These are phyloP conservation scores for Setipinna tenuifilis DNA, from an alignment of 2,797 vertebrate genomes.

Conservation along the genomic window DNA sequence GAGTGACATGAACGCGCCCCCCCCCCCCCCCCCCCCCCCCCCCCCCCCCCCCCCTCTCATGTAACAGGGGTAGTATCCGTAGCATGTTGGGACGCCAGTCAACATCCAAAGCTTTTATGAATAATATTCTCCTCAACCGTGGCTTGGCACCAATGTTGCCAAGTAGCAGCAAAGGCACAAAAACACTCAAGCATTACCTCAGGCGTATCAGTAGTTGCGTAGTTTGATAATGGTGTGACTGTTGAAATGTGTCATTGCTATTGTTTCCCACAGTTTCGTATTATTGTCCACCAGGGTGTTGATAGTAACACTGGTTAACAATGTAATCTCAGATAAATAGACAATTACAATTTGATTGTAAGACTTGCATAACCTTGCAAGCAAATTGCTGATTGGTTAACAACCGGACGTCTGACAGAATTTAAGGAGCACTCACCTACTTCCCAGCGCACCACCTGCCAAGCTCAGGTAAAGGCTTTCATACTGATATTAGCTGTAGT, in stretches of 20 bases:
- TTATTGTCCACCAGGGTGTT: neutral
- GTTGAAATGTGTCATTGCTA: neutral
- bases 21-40: too few relatives aligned
- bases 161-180: neutral
- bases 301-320: neutral
- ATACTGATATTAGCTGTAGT: neutral
- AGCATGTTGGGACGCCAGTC: neutral
- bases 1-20: too few relatives aligned
- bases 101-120: neutral
- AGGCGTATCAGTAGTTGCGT: neutral
- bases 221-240: neutral
- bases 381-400: constrained; percentile 13
- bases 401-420: neutral
- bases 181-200: neutral
- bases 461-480: neutral
- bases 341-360: neutral
- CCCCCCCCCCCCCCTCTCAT: neutral
- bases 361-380: neutral
- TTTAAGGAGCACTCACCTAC: neutral
- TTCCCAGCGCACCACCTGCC: neutral
- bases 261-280: neutral
- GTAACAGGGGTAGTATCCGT: neutral
- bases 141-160: neutral
- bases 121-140: neutral
- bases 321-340: constrained; percentile 13